Base-by-base conservation (phyloP, 2,888 invertebrate species). In the Bombylius major region DNA sequence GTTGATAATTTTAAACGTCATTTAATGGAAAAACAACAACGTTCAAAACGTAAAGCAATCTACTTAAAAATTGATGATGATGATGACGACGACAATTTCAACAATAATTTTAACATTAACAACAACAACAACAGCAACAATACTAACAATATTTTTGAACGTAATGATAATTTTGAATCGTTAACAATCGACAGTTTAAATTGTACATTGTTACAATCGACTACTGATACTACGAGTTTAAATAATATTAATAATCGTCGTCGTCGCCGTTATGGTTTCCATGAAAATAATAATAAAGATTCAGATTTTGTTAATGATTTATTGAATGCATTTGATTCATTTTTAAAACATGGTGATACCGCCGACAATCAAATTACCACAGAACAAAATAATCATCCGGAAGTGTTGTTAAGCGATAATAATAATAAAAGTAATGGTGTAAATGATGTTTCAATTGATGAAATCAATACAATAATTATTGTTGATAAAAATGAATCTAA, bases 1-100 rank as follows among this genome's bases (percentile, higher is more conserved):
- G 67, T 72, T 9, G 64, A 66, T 34, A 66, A 70, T 58, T 73
- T 73, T 52, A 71, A 70, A 61, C 65, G 66, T 23, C 68, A 69
- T 63, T 60, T 72, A 51, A 60, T 67, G 60, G 64, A 67, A 33
- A 68, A 66, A 60, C 65, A 23, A 23, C 59, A 56, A 14, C 59
- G 59, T 49, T 57, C 60, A 8, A 65, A 67, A 55, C 62, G 64
- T 33, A 61, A 63, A 54, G 66, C 64, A 44, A 66, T 66, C 55
- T 67, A 66, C 60, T 58, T 66, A 58, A 64, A 64, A 59, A 61
- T 59, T 50, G 62, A 62, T 51, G 64, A 64, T 47, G 14, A 52
- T 50, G 53, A 36, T 6, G 32, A 48, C n/a, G 50, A 47, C 12
- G 36, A 45, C 3, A n/a, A n/a, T 23, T 23, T 23, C 23, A 23